Evolutionary conservation across 2,113 vertebrate genomes (phyloP), one percentile per base, ranked within the genome.

Genomic region (Amphilophus citrinellus): DNA sequence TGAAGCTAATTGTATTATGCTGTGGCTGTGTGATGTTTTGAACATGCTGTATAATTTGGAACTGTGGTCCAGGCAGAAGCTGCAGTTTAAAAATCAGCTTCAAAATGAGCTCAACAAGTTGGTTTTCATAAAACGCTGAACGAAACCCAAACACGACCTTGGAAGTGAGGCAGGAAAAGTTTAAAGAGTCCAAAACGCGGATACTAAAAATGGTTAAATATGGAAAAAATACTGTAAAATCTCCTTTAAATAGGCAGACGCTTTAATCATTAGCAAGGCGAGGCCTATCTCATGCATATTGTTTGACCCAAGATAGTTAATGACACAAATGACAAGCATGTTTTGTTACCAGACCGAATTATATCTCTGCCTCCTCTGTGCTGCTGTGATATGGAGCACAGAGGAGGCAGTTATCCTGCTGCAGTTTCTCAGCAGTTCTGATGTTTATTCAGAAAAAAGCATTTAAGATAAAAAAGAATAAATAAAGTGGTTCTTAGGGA

Each of bases 361-460:
- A 30, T 10, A 42, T 53, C 6, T 58, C 24, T 47, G 10, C 10
- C 57, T 27, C 11, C 20, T 50, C 22, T 66, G 63, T 66, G 1
- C 5, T 50, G 15, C 44, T 47, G 6, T 50, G 65, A 71, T 71
- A 50, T 20, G 7, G 17, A 9, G 18, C 53, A 20, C 15, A 20
- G 18, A 20, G 15, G 53, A 17, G 18, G 53, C 18, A 56, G 3
- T 57, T 53, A 4, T 50, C 15, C 15, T 50, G 27, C 27, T 56
- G 77, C 32, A 15, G 8, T 22, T 71, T 71, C 2, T 22, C 10
- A 15, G 53, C 56, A 71, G 22, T 39, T 15, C 57, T 32, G 24
- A 14, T 80, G 68, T 84, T 89, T 79, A 57, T 24, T 84, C 18
- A 53, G 86, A 71, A 56, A 35, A 80, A 82, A 75, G 62, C 13